A percentile compares a stretch with the other conserved stretches of the same genome.
Evolutionary conservation across 2,888 invertebrate genomes (phyloP).

Genomic region (Aphidoletes aphidimyza): DNA sequence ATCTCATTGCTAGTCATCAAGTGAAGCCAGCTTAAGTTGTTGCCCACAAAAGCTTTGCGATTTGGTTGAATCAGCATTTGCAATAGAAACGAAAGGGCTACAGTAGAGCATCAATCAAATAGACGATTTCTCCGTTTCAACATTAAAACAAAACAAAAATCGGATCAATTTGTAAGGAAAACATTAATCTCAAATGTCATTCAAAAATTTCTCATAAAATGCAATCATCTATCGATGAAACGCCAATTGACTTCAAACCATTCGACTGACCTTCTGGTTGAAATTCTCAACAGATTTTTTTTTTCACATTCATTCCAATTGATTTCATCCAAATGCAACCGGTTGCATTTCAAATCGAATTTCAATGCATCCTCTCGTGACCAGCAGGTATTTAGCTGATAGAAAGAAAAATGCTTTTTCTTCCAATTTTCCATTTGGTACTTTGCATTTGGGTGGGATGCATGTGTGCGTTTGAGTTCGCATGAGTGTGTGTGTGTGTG

Average conservation of each 20-base stretch:
- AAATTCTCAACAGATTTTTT: not conserved
- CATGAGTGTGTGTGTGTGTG: not conserved
- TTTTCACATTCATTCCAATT: not conserved
- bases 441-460: not conserved
- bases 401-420: not conserved
- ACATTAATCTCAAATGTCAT: no score
- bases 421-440: conserved; percentile 6
- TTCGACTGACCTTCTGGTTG: no score
- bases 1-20: not conserved
- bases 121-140: no score
- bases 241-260: no score
- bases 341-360: conserved; percentile 21
- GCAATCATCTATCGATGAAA: no score
- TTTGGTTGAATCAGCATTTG: no score
- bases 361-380: not conserved
- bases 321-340: not conserved
- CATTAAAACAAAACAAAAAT: no score
- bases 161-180: no score
- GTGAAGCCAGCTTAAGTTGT: not conserved
- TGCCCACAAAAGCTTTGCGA: not conserved
- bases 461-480: not conserved
- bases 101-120: no score
- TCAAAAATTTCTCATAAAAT: no score
- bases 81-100: no score
- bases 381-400: not conserved